Percentiles rank a stretch among this genome's conserved stretches.
Evolutionary conservation across 2,888 invertebrate genomes (phyloP).

Genomic region (Allolobophora icterica): DNA sequence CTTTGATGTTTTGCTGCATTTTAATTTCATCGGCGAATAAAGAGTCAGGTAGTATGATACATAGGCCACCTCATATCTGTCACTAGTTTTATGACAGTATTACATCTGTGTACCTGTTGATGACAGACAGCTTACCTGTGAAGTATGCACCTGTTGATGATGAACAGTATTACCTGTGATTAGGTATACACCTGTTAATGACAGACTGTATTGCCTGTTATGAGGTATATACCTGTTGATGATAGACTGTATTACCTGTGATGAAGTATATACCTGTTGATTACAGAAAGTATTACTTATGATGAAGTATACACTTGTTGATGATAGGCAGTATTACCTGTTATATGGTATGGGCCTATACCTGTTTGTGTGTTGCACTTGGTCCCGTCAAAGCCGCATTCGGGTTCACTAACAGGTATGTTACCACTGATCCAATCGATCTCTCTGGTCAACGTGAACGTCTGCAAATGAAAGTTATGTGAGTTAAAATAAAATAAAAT

Average conservation of each 20-base stretch:
- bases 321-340: background rate
- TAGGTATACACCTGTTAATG: background rate
- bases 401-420: slow-evolving; percentile 83
- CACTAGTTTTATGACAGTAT: background rate
- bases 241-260: no score
- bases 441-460: slow-evolving; percentile 70
- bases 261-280: background rate
- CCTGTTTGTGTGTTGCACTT: slow-evolving; percentile 65
- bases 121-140: background rate
- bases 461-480: slow-evolving; percentile 51
- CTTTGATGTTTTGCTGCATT: background rate
- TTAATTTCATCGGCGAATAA: background rate
- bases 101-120: background rate
- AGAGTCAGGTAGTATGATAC: background rate
- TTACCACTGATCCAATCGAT: slow-evolving; percentile 81
- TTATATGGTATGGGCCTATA: background rate
- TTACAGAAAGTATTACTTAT: background rate
- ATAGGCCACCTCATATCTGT: background rate
- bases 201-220: no score
- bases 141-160: background rate
- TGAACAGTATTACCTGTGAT: no score
- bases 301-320: background rate
- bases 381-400: slow-evolving; percentile 87
- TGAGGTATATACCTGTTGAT: background rate
- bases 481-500: no score